These are phyloP conservation scores for Leptinotarsa undecemlineata DNA, from an alignment of 1,140 invertebrate species.

Conservation along the genomic window DNA sequence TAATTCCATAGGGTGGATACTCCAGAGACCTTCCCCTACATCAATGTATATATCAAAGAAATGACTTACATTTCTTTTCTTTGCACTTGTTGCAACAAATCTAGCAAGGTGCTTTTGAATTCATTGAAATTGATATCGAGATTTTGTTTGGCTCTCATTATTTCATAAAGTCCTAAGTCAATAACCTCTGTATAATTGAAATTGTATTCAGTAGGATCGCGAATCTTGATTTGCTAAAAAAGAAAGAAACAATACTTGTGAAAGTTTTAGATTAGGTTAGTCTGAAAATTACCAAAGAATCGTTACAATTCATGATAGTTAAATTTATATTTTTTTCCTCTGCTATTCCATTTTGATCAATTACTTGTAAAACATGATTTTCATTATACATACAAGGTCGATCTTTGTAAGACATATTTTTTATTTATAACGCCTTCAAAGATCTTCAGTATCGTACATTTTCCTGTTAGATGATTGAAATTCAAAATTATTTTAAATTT, in stretches of 20 bases:
- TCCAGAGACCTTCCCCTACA: background rate
- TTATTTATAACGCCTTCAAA: too few species aligned
- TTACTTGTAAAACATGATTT: slow-evolving; percentile 29
- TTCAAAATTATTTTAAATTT: background rate
- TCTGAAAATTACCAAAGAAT: slow-evolving; percentile 32
- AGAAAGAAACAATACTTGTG: background rate
- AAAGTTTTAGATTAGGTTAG: slow-evolving; percentile 5
- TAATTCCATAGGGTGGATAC: background rate
- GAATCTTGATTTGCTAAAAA: slow-evolving; percentile 40
- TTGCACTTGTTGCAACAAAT: slow-evolving; percentile 37
- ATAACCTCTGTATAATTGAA: slow-evolving; percentile 38
- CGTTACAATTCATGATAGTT: slow-evolving; percentile 28
- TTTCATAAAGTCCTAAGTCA: slow-evolving; percentile 34
- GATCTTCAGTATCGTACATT: background rate
- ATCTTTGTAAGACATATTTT: slow-evolving; percentile 5
- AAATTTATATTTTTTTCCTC: slow-evolving; percentile 35
- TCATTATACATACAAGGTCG: slow-evolving; percentile 30
- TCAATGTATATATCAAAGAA: background rate
- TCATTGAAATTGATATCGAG: slow-evolving; percentile 38
- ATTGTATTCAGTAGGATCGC: slow-evolving; percentile 32
- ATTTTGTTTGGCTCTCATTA: slow-evolving; percentile 33
- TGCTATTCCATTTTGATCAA: slow-evolving; percentile 12
- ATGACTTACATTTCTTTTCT: slow-evolving; percentile 37
- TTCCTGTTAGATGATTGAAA: background rate
- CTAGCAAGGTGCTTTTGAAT: slow-evolving; percentile 38